A percentile compares a stretch with the other conserved stretches of the same genome.
phyloP scores from a whole-genome alignment of 1,140 invertebrate genomes.

The Papilio polytes region DNA sequence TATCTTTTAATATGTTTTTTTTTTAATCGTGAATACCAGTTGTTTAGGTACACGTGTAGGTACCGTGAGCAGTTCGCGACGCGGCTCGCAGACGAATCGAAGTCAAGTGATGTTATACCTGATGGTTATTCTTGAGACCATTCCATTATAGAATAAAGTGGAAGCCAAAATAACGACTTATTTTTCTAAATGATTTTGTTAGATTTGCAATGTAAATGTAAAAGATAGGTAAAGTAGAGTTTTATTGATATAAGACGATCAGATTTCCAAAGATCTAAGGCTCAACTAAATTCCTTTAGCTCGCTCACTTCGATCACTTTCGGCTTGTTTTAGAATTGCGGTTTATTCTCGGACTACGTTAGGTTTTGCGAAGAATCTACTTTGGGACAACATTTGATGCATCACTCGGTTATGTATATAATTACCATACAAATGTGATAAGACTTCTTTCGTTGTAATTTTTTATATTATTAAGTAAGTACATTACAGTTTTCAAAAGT shows the following conservation, averaged over 20 bases:
- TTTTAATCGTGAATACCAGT: conserved; percentile 8
- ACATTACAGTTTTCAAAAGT: conserved; percentile 56
- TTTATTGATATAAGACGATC: conserved; percentile 79
- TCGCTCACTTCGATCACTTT: conserved; percentile 65
- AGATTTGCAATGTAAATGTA: conserved; percentile 78
- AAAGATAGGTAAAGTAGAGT: conserved; percentile 65
- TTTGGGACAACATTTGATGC: conserved; percentile 46
- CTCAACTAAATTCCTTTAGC: conserved; percentile 79
- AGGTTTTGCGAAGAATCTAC: conserved; percentile 3
- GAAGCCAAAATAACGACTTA: conserved; percentile 83
- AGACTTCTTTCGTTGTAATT: conserved; percentile 67
- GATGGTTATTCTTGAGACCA: conserved; percentile 79
- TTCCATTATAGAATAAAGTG: conserved; percentile 80
- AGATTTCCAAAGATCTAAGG: conserved; percentile 81
- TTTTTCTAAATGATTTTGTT: conserved; percentile 83
- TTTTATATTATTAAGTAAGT: conserved; percentile 60
- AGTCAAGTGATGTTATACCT: conserved; percentile 51
- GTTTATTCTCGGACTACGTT: conserved; percentile 46
- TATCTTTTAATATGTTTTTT: conserved; percentile 24
- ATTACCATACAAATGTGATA: conserved; percentile 78
- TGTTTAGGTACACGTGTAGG: background rate
- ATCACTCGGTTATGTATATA: conserved; percentile 66
- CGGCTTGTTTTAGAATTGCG: conserved; percentile 59
- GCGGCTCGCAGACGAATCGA: conserved; percentile 47
- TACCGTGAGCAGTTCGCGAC: background rate